phyloP scores from a whole-genome alignment of 2,113 vertebrate genomes.

The Hippocampus barbouri region DNA sequence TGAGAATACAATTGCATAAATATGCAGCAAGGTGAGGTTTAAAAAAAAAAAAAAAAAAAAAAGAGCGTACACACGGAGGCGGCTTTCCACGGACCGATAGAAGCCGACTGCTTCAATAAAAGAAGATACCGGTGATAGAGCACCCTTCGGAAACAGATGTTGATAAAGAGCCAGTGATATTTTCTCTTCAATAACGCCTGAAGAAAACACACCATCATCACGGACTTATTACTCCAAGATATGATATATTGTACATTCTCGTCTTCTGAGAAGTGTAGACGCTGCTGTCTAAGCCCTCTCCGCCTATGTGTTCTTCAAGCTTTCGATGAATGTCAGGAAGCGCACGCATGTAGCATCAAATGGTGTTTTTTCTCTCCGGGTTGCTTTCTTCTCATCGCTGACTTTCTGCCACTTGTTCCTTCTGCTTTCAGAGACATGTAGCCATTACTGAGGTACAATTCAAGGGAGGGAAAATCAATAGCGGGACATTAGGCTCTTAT shows the following conservation, averaged over 20 bases:
- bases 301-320: constrained; percentile 39
- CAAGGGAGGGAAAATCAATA: constrained; percentile 70
- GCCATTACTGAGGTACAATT: constrained; percentile 72
- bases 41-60: constrained; percentile 9
- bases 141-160: constrained; percentile 27
- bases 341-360: background rate
- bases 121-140: constrained; percentile 23
- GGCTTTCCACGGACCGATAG: constrained; percentile 19
- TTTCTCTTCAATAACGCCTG: constrained; percentile 40
- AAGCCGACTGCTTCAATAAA: constrained; percentile 31
- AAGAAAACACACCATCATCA: constrained; percentile 41
- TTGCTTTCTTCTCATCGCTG: constrained; percentile 16
- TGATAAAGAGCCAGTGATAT: constrained; percentile 25
- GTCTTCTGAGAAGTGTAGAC: constrained; percentile 12
- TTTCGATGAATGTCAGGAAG: constrained; percentile 27
- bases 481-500: constrained; percentile 67
- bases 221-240: constrained; percentile 49
- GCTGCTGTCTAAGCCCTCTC: background rate
- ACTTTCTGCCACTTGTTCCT: constrained; percentile 17
- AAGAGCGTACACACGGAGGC: constrained; percentile 21
- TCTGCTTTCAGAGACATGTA: constrained; percentile 12
- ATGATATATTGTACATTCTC: constrained; percentile 31
- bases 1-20: constrained; percentile 15
- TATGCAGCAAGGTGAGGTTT: constrained; percentile 19
- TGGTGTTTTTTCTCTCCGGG: background rate